Evolutionary conservation across 2,888 invertebrate species (phyloP).

Genomic region (Mylabris sibirica): DNA sequence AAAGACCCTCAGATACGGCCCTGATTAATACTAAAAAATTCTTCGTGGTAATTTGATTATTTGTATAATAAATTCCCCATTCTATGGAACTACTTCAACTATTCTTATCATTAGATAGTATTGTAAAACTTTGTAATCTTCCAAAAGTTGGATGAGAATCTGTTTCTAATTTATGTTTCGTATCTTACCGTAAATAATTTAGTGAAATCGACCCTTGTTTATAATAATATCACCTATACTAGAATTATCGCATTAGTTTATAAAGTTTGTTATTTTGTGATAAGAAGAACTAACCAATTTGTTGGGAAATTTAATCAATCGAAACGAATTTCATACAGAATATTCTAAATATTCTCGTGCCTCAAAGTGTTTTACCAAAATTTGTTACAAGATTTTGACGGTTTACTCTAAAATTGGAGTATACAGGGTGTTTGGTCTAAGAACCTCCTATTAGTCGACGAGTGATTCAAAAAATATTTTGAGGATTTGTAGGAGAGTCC

Average conservation of each 20-base stretch:
- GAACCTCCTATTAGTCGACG: too few relatives aligned
- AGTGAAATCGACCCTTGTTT: background rate
- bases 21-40: too few relatives aligned
- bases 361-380: too few relatives aligned
- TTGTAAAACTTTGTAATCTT: background rate
- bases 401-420: background rate
- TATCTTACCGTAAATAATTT: background rate
- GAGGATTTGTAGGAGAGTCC: too few relatives aligned
- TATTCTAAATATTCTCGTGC: too few relatives aligned
- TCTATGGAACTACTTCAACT: background rate
- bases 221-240: background rate
- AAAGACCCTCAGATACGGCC: too few relatives aligned
- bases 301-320: background rate
- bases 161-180: background rate
- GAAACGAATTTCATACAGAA: too few relatives aligned
- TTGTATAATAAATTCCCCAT: background rate
- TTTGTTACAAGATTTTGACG: background rate
- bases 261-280: background rate
- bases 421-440: too few relatives aligned
- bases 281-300: background rate
- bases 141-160: background rate
- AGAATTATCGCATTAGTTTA: background rate
- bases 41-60: too few relatives aligned
- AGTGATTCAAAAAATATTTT: too few relatives aligned
- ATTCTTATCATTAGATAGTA: background rate